Base-by-base conservation (phyloP, 2,113 vertebrate genomes). In the Oriolus oriolus region DNA sequence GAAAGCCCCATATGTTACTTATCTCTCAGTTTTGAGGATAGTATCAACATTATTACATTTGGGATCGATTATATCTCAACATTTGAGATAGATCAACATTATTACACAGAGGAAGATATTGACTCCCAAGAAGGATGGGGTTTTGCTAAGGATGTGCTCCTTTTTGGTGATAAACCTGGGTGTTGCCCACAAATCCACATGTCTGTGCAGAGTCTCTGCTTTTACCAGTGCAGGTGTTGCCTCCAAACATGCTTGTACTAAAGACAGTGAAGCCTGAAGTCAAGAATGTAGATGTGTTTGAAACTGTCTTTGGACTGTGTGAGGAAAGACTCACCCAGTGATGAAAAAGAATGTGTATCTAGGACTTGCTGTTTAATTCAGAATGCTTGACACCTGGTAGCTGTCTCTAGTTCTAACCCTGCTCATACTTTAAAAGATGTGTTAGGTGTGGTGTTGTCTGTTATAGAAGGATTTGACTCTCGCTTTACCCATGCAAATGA, bases 241-340 rank as follows among this genome's bases (percentile, higher is more conserved):
- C 42, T 87, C 54, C 30, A 11, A 35, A 54, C 11, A 0, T 60
- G 44, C 15, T 44, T 0, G 0, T 45, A 22, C 44, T 59, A 91
- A 78, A 82, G 33, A 63, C 8, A 59, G 7, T 39, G 31, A 61
- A 87, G 49, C 24, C 74, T 80, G 56, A 70, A 70, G 23, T 53
- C 2, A 7, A 79, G 37, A 66, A 18, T n/a, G 4, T 50, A 49
- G 24, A 41, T 59, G 12, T 54, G 17, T 93, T 73, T 76, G 33
- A 82, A 89, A 54, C 39, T 87, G 16, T 21, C 21, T 45, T 59
- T 87, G 44, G n/a, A 56, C 27, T 76, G 7, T 49, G 13, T 65
- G 60, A 13, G 27, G 39, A 50, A 66, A 50, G 31, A 76, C 37
- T 53, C 53, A 49, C 18, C 2, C 45, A 49, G 13, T 60, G n/a